phyloP scores from a whole-genome alignment of 2,113 vertebrate genomes.

The Sinocyclocheilus rhinocerous region DNA sequence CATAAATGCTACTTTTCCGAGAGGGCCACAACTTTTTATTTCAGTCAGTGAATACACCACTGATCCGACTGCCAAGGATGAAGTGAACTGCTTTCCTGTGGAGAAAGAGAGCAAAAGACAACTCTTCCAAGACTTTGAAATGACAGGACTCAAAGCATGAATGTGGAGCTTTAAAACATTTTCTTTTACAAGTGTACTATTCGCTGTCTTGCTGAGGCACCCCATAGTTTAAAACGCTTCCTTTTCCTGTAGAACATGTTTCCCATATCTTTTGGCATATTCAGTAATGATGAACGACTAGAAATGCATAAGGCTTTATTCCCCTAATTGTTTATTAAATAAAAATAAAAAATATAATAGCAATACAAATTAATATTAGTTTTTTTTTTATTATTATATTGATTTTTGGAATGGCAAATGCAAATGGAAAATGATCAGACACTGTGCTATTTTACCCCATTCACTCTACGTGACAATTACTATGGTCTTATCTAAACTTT shows the following conservation, averaged over 20 bases:
- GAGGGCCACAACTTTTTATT: constrained; percentile 20
- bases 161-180: background rate
- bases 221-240: background rate
- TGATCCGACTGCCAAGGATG: constrained; percentile 33
- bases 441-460: background rate
- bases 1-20: constrained; percentile 36
- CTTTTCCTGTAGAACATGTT: background rate
- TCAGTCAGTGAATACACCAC: constrained; percentile 32
- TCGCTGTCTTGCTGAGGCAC: background rate
- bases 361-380: no score
- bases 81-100: background rate
- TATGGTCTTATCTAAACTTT: background rate
- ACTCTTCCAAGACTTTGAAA: background rate
- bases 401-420: no score
- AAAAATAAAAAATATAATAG: no score
- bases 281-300: no score
- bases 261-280: background rate
- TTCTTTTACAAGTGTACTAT: background rate
- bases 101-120: background rate
- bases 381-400: no score
- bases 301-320: no score
- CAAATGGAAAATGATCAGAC: background rate
- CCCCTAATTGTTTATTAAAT: no score
- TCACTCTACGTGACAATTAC: background rate
- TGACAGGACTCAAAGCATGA: background rate